phyloP scores from a whole-genome alignment of 2,888 invertebrate species.

The Lottia scabra region DNA sequence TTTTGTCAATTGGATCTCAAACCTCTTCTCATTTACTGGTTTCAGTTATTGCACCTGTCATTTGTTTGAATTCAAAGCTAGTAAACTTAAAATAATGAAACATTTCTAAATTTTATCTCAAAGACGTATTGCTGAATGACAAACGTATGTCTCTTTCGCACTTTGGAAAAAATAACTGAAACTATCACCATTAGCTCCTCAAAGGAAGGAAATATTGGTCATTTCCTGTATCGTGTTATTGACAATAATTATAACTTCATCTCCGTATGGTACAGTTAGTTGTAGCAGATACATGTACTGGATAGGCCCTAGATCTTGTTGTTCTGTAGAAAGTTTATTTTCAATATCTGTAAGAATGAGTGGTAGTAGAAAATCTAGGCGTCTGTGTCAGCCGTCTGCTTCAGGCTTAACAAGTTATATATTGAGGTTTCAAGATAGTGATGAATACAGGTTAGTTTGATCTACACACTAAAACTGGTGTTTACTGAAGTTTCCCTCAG shows the following conservation, averaged over 20 bases:
- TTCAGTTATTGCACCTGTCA: too few relatives aligned
- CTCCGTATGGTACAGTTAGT: neutral
- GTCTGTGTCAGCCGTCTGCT: neutral
- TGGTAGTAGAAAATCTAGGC: neutral
- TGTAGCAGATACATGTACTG: neutral
- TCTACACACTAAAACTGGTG: neutral
- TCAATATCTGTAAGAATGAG: neutral
- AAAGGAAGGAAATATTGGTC: conserved; percentile 3
- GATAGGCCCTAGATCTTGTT: too few relatives aligned
- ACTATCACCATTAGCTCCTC: neutral
- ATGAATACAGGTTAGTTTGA: conserved; percentile 2
- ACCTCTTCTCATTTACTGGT: too few relatives aligned
- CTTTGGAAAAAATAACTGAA: too few relatives aligned
- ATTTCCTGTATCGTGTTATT: neutral
- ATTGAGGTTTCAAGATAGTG: neutral
- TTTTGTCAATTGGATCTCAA: too few relatives aligned
- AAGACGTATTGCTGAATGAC: too few relatives aligned
- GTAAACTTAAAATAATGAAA: too few relatives aligned
- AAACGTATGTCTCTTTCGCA: too few relatives aligned
- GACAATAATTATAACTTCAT: neutral
- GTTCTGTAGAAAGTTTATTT: neutral
- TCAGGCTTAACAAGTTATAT: neutral
- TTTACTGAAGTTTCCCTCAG: neutral
- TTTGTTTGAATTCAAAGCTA: too few relatives aligned
- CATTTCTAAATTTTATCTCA: too few relatives aligned